Evolutionary conservation across 2,888 invertebrate genomes (phyloP), one percentile per base, ranked within the genome.

Genomic region (Serrognathus titanus): DNA sequence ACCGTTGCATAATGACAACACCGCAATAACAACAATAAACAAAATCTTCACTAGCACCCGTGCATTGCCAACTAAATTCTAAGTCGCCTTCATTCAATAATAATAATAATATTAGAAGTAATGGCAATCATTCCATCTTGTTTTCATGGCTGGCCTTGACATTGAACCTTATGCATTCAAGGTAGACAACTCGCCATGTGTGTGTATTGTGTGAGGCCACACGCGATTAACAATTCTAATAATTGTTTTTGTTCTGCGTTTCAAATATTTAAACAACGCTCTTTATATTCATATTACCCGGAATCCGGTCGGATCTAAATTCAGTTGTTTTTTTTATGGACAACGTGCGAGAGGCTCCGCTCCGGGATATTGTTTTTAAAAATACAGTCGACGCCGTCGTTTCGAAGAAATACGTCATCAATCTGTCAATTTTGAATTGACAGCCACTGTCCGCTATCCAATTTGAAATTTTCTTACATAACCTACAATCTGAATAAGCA

Each of bases 131-230:
- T 48, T 58, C 54, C 50, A 36, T 51, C 51, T 58, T 58, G 51
- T 51, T 48, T 35, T 20, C 31, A 35, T 16, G 45, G 37, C 37
- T 53, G 51, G 51, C 60, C 60, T 60, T 60, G 60, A 53, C 60
- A 60, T 57, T 60, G 60, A 60, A 57, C 60, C 60, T 53, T 57
- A 52, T 51, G 50, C 57, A 53, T 39, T 57, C 60, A 60, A 60
- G 60, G 60, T 55, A 51, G 48, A 54, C 57, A 11, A 54, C 55
- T 16, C 43, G 57, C 45, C 45, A 45, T 16, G 35, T 52, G 41
- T 35, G 11, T 39, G 35, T 35, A 35, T 52, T 57, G 57, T 38
- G 57, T 40, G 57, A 57, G 57, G 57, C 57, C 57, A 51, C 57
- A 51, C 36, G 51, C 47, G 51, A 51, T 56, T 51, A 55, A 43